Evolutionary conservation across 2,113 vertebrate genomes (phyloP), one percentile per base, ranked within the genome.

Genomic region (Chrysochloris asiatica): DNA sequence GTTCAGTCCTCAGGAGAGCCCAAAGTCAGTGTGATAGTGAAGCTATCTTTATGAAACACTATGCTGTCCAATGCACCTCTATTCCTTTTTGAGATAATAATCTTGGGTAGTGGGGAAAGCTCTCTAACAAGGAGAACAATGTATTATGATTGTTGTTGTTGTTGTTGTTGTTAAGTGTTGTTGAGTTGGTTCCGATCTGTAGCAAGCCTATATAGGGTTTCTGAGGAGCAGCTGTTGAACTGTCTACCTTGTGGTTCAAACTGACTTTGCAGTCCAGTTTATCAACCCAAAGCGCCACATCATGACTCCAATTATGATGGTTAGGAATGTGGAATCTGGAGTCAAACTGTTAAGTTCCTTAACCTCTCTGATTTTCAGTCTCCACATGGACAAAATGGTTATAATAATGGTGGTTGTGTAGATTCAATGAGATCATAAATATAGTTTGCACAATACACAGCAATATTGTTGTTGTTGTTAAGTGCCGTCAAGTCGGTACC

Each of bases 251-350:
- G n/a, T n/a, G n/a, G n/a, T n/a, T n/a, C n/a, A n/a, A n/a, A n/a
- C n/a, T n/a, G n/a, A n/a, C n/a, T n/a, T n/a, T n/a, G n/a, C n/a
- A n/a, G n/a, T n/a, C n/a, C n/a, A n/a, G n/a, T n/a, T n/a, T n/a
- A n/a, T n/a, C n/a, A n/a, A n/a, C n/a, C n/a, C n/a, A n/a, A n/a
- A n/a, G n/a, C n/a, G n/a, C n/a, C n/a, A n/a, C n/a, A n/a, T n/a
- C n/a, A n/a, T n/a, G n/a, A n/a, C n/a, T n/a, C n/a, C n/a, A n/a
- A n/a, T n/a, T n/a, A n/a, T 56, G 54, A 56, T 65, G 69, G 21
- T 65, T 87, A 61, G 88, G 56, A 90, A 80, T 38, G 22, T 52
- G 45, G 41, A 86, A 52, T 87, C 79, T 92, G 63, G 36, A 91
- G 13, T 5, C 21, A 41, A 8, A 83, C 6, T 19, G 79, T n/a